Base-by-base conservation (phyloP, 1,140 invertebrate species). In the Oreohelix idahoensis region DNA sequence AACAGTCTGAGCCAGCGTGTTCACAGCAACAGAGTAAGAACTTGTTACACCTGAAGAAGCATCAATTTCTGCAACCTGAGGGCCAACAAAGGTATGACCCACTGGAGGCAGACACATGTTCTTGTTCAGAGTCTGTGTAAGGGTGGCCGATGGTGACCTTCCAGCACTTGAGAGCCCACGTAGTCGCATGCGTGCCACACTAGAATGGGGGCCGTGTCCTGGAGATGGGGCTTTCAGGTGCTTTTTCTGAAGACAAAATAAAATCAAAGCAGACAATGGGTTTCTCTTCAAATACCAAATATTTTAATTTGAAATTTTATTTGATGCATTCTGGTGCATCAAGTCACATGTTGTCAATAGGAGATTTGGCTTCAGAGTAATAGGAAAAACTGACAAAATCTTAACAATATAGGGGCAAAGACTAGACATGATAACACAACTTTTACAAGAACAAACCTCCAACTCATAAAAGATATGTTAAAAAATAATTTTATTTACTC, bases 21-120 rank as follows among this genome's bases (percentile, higher is more conserved):
- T 81, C 23, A 83, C 81, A 42, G 82, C 79, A 17, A 73, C 20
- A 26, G 77, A 69, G 71, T 74, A 58, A 15, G 81, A 77, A 81
- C 80, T 77, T 20, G 78, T 78, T 20, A 78, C 76, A 15, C 63
- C 83, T n/a, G 29, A 38, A 49, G 70, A 70, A 39, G 39, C 39
- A 49, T 75, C 49, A 20, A n/a, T 45, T 4, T 73, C 69, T 39
- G 49, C 36, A 23, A 70, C 10, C n/a, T 58, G 70, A 53, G 73
- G 81, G 20, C 71, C 58, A 39, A 49, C 45, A 39, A 88, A 83
- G 29, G 87, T 84, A 63, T 91, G 88, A 38, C 91, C 90, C n/a
- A 92, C 90, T 26, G 92, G 90, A 32, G 92, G 92, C 45, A 92
- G 87, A 86, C 90, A 90, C 39, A 87, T 80, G 69, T 91, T 92